phyloP scores from a whole-genome alignment of 2,888 invertebrate genomes.

The Elmis aenea region DNA sequence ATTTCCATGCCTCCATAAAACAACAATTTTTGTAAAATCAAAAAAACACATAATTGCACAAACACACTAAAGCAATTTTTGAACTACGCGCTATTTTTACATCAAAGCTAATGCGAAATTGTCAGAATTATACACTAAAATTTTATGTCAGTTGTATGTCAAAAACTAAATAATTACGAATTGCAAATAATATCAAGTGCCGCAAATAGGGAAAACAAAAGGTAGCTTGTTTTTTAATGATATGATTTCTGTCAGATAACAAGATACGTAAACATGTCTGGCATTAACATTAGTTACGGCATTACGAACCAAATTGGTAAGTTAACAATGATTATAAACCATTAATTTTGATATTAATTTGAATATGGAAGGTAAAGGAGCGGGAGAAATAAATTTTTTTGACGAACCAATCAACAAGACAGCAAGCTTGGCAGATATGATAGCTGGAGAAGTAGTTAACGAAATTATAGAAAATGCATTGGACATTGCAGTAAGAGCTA shows the following conservation, averaged over 20 bases:
- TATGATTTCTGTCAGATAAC: too few species aligned
- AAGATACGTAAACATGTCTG: constrained; percentile 27
- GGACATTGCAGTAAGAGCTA: constrained; percentile 29
- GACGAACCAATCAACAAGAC: constrained; percentile 6
- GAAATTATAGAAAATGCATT: constrained; percentile 43
- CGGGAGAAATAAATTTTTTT: constrained; percentile 20
- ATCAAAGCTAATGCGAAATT: too few species aligned
- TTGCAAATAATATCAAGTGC: too few species aligned
- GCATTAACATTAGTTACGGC: constrained; percentile 22
- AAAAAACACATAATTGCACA: too few species aligned
- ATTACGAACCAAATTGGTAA: constrained; percentile 22
- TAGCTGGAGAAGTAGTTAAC: constrained; percentile 38
- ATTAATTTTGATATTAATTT: constrained; percentile 2
- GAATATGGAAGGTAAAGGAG: constrained; percentile 20
- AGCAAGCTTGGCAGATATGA: constrained; percentile 11
- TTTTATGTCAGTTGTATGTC: too few species aligned
- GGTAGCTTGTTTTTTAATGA: too few species aligned
- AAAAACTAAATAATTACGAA: too few species aligned
- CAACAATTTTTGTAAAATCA: too few species aligned
- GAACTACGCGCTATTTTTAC: too few species aligned
- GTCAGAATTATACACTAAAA: too few species aligned
- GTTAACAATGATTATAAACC: not conserved
- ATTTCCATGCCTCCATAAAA: not conserved
- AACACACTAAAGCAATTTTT: too few species aligned
- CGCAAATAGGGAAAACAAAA: too few species aligned